Evolutionary conservation across 2,888 invertebrate genomes (phyloP).

Genomic region (Punctoribates punctum): DNA sequence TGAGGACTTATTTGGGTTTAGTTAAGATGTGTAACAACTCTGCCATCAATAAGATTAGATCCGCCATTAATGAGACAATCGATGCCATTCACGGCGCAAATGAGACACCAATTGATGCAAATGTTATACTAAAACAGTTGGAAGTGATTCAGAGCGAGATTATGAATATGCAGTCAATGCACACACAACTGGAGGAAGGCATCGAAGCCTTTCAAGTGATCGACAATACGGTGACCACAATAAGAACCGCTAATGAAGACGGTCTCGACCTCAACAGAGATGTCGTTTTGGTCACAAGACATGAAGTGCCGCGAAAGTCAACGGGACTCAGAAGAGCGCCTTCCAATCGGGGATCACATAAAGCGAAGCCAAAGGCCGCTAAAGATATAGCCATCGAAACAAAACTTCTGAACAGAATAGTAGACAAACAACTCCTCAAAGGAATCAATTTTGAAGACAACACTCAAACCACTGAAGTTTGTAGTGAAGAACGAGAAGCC

Average conservation of each 20-base stretch:
- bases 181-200: conserved; percentile 29
- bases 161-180: conserved; percentile 24
- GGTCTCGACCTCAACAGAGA: not conserved
- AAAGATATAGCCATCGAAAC: not conserved
- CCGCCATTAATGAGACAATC: conserved; percentile 36
- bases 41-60: conserved; percentile 24
- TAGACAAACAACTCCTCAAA: not conserved
- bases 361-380: not conserved
- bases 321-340: conserved; percentile 14
- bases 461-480: not conserved
- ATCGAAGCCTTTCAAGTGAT: conserved; percentile 8
- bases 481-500: conserved; percentile 19
- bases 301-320: conserved; percentile 28
- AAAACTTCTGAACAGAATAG: not conserved
- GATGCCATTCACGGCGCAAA: not conserved
- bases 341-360: not conserved
- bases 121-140: conserved; percentile 24
- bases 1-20: conserved; percentile 33
- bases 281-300: not conserved
- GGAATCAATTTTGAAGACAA: not conserved
- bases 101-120: conserved; percentile 26
- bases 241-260: not conserved
- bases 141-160: conserved; percentile 18
- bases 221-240: not conserved
- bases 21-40: conserved; percentile 34